A percentile compares a stretch with the other conserved stretches of the same genome.
phyloP scores from a whole-genome alignment of 2,113 vertebrate genomes.

The Physeter macrocephalus region DNA sequence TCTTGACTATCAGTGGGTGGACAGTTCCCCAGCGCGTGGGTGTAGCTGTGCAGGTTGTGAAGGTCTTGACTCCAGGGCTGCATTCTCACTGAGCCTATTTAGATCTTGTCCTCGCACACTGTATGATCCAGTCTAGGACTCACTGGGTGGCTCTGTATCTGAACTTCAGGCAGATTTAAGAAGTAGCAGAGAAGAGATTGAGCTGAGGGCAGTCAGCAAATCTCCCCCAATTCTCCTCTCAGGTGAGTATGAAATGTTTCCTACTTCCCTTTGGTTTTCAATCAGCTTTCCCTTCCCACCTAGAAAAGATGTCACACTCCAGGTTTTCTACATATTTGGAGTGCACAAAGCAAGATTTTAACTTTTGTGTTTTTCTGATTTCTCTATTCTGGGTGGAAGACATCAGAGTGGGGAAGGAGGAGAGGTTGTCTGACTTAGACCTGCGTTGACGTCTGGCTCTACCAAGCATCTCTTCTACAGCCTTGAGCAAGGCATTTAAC shows the following conservation, averaged over 20 bases:
- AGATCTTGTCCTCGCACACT: accelerated
- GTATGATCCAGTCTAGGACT: accelerated
- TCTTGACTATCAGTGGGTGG: accelerated
- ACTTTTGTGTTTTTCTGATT: neutral
- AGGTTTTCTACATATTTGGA: neutral
- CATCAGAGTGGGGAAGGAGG: neutral
- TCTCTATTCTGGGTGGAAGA: neutral
- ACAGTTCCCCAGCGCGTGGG: accelerated
- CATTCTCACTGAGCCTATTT: accelerated
- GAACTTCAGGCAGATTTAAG: neutral
- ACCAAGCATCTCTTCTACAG: too few species aligned
- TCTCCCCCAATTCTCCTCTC: too few species aligned
- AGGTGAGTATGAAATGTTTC: neutral
- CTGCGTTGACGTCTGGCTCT: accelerated
- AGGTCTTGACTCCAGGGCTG: accelerated
- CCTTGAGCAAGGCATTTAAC: neutral
- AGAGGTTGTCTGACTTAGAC: accelerated
- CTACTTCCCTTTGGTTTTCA: neutral
- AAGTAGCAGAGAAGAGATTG: accelerated
- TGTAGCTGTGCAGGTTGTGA: too few species aligned
- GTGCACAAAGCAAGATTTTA: neutral
- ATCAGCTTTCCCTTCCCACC: neutral
- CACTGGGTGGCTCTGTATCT: too few species aligned
- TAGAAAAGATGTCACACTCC: neutral
- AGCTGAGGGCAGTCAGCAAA: too few species aligned